Evolutionary conservation across 2,797 vertebrate genomes (phyloP), one percentile per base, ranked within the genome.

Genomic region (Chiloscyllium punctatum): DNA sequence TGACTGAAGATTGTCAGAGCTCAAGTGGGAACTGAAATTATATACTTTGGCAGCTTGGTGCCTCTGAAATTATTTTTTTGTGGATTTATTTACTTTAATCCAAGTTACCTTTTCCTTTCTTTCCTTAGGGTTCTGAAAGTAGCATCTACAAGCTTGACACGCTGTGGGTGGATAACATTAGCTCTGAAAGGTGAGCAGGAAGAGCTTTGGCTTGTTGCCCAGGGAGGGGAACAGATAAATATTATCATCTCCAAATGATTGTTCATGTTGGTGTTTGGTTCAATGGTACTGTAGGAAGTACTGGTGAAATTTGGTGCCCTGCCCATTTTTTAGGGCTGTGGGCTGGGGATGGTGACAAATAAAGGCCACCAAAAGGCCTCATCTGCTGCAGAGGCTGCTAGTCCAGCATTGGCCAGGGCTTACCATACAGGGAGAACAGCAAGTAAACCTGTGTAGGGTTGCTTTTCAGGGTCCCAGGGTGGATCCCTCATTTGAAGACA

Each of bases 111-210:
- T 18, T 74, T 86, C 18, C 57, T 82, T 18, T 1, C 94, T 4
- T 94, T 21, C 96, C 96, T 37, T 94, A 98, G 98, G 98, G 98
- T 13, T 97, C 97, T 96, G 97, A 42, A 1, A 96, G 97, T 95
- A 97, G 96, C 96, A 97, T 96, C 95, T 98, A 97, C 74, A 97
- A 98, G 9, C 96, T 98, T 96, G 98, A 97, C 96, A 96, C 97
- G 27, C 96, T 98, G 48, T 98, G 98, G 98, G 96, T 97, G 71
- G 71, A 68, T 0, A 96, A 27, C 0, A 88, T 96, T 95, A 96
- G 97, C 96, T 69, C 16, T 0, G 62, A 94, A 66, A 95, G 91
- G 95, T 96, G 68, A 87, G 68, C 9, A 69, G 21, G 9, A 68
- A 91, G 16, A 4, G 4, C 33, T 62, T 16, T 13, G 37, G 16